Evolutionary conservation across 2,888 invertebrate species (phyloP), one percentile per base, ranked within the genome.

Genomic region (Rapana venosa): DNA sequence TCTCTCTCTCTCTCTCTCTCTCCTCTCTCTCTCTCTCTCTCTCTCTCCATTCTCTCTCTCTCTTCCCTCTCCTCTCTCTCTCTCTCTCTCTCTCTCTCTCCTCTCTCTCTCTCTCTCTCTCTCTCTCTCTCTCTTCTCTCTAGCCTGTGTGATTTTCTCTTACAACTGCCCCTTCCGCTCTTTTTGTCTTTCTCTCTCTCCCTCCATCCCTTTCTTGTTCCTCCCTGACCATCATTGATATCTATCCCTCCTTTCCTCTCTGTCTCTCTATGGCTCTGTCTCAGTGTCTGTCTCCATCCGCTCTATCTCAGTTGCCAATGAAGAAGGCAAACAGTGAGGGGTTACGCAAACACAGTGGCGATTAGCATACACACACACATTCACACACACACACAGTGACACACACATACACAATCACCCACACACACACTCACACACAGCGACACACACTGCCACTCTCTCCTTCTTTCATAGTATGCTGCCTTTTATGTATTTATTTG

Each of bases 231-330:
- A 15, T 30, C 32, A 58, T 83, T 81, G n/a, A 36, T 86, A 15
- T 83, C 47, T 36, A 6, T 87, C 81, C 81, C 32, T 30, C 32
- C 61, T 83, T 83, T 30, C 32, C 35, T 74, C 61, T 56, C 35
- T 79, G 8, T 35, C 77, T 36, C 36, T 30, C n/a, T 35, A 13
- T 56, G 32, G 47, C 66, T 70, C 74, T 83, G 32, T 85, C 77
- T 90, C 35, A 66, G 32, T 74, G n/a, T 90, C 85, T 90, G 81
- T 88, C 36, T 85, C 56, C 88, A 61, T 88, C 35, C 74, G 32
- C 70, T 70, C 77, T 35, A 4, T 35, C 77, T 0, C 70, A 58
- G n/a, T n/a, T n/a, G n/a, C n/a, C n/a, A n/a, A n/a, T n/a, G n/a
- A n/a, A n/a, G n/a, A n/a, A n/a, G n/a, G n/a, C n/a, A n/a, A n/a